These are phyloP conservation scores for Protophormia terraenovae DNA, from an alignment of 2,888 invertebrate genomes.

Conservation along the genomic window DNA sequence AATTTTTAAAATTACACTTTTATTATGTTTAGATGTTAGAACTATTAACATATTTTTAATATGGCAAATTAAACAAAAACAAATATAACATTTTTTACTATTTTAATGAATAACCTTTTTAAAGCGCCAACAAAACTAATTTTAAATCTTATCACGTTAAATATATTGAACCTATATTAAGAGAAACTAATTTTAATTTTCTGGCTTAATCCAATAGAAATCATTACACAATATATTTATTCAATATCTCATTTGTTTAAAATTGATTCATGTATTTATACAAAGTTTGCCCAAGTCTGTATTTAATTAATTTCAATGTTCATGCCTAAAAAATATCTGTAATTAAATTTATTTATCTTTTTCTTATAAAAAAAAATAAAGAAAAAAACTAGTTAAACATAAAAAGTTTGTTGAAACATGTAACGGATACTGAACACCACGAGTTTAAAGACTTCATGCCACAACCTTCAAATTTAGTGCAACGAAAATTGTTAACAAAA, in stretches of 20 bases:
- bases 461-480: conserved; percentile 20
- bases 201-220: not conserved
- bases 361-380: not conserved
- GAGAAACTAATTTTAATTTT: not conserved
- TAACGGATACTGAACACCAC: conserved; percentile 15
- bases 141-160: too few relatives aligned
- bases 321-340: conserved; percentile 20
- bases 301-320: conserved; percentile 23
- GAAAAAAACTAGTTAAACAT: not conserved
- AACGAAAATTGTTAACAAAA: conserved; percentile 1
- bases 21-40: too few relatives aligned
- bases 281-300: conserved; percentile 13
- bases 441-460: not conserved
- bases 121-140: too few relatives aligned
- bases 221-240: too few relatives aligned
- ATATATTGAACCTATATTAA: too few relatives aligned
- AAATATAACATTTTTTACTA: too few relatives aligned
- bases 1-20: too few relatives aligned
- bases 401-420: not conserved
- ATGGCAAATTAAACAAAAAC: too few relatives aligned
- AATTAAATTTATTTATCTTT: conserved; percentile 15
- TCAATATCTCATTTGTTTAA: too few relatives aligned
- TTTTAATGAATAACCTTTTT: too few relatives aligned
- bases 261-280: too few relatives aligned
- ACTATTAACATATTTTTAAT: too few relatives aligned